Conservation (phyloP, 2,888 invertebrate genomes). For the Frankliniella fusca region DNA sequence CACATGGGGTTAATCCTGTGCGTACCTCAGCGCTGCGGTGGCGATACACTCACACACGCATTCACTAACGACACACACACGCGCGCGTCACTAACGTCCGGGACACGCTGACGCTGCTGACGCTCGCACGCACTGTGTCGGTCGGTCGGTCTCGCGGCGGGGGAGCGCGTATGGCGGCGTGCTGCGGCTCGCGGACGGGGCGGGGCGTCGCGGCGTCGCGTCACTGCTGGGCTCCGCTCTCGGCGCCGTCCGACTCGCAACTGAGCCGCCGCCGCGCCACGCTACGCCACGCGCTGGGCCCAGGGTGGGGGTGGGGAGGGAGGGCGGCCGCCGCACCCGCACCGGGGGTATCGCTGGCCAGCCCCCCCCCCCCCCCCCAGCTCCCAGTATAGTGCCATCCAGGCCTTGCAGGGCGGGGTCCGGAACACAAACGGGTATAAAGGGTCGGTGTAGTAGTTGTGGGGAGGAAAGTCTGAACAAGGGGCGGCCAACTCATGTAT, state of each 20-base stretch:
- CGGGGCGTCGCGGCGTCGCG: background rate
- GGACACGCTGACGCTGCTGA: too few relatives aligned
- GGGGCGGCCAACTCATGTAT: too few relatives aligned
- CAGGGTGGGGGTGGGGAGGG: background rate
- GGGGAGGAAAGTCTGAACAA: too few relatives aligned
- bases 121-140: too few relatives aligned
- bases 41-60: background rate
- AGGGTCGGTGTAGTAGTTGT: too few relatives aligned
- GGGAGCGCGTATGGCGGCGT: background rate
- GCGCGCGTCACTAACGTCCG: background rate
- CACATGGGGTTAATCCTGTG: too few relatives aligned
- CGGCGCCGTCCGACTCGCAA: constrained; percentile 1
- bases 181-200: background rate
- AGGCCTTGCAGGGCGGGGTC: too few relatives aligned
- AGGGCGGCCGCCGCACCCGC: background rate
- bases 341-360: background rate
- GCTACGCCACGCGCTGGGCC: background rate
- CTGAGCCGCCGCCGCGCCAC: background rate
- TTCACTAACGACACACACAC: background rate
- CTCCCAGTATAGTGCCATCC: too few relatives aligned
- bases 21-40: too few relatives aligned
- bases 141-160: too few relatives aligned
- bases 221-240: background rate
- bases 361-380: background rate
- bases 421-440: too few relatives aligned